Evolutionary conservation across 1,140 invertebrate species (phyloP).

Genomic region (Sitobion miscanthi): DNA sequence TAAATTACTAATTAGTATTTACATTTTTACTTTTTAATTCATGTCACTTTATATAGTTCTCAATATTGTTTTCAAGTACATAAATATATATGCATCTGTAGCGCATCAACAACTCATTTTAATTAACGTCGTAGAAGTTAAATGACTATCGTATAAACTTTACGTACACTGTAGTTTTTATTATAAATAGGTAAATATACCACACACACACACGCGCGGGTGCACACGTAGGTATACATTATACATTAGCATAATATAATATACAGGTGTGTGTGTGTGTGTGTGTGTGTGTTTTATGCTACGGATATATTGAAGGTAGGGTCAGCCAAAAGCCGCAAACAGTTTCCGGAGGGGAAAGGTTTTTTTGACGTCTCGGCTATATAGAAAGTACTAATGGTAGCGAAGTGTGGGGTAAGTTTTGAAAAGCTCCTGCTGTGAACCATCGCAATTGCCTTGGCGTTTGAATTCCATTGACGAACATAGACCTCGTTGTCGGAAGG

Average conservation of each 20-base stretch:
- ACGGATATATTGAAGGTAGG: not conserved
- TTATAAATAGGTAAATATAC: conserved; percentile 5
- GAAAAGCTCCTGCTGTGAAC: conserved; percentile 34
- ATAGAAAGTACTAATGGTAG: conserved; percentile 31
- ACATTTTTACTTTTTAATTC: not conserved
- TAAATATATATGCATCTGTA: not conserved
- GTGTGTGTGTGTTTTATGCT: conserved; percentile 62
- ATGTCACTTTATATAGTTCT: not conserved
- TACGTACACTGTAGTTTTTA: not conserved
- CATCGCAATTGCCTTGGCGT: conserved; percentile 35
- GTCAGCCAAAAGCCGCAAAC: conserved; percentile 44
- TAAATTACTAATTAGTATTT: not conserved
- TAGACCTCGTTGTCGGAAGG: conserved; percentile 22
- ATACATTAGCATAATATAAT: not conserved
- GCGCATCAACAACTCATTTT: not conserved
- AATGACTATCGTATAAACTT: not conserved
- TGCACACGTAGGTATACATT: not conserved
- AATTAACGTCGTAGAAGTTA: conserved; percentile 22
- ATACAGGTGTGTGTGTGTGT: conserved; percentile 62
- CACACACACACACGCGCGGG: not conserved
- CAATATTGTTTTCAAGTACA: not conserved
- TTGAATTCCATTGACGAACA: conserved; percentile 51
- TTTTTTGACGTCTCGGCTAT: conserved; percentile 5
- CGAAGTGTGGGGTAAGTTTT: conserved; percentile 34
- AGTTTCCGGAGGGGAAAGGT: not conserved